Conservation (phyloP, 2,888 invertebrate genomes). For the Colletes collaris region DNA sequence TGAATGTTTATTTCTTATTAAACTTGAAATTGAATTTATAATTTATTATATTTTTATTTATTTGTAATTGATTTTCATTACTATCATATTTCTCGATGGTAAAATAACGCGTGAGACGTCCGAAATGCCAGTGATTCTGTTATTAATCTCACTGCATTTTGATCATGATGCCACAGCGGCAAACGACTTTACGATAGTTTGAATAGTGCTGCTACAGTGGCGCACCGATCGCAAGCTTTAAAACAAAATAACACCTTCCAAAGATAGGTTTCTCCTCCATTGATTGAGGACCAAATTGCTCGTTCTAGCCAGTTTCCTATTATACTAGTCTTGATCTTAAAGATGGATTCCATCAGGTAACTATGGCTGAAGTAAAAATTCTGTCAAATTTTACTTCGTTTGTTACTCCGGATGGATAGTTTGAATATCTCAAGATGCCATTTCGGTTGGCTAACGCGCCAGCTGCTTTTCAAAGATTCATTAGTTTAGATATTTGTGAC, state of each 20-base stretch:
- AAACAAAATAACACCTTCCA: constrained; percentile 1
- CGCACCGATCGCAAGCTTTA: too few species aligned
- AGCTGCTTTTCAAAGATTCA: constrained; percentile 6
- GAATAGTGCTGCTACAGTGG: background rate
- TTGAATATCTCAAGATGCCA: constrained; percentile 6
- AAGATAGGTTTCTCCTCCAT: constrained; percentile 15
- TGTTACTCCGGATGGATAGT: constrained; percentile 25
- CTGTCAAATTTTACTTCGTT: constrained; percentile 31
- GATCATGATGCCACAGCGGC: too few species aligned
- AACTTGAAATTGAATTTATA: too few species aligned
- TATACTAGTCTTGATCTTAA: constrained; percentile 17
- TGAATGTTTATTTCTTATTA: too few species aligned
- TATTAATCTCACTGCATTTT: too few species aligned
- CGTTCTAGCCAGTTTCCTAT: background rate
- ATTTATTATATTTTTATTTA: too few species aligned
- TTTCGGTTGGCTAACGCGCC: constrained; percentile 24
- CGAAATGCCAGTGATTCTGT: too few species aligned
- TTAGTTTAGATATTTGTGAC: background rate
- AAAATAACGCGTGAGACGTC: too few species aligned
- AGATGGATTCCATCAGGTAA: constrained; percentile 25
- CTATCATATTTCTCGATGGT: too few species aligned
- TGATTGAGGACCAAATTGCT: constrained; percentile 23
- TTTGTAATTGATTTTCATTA: too few species aligned
- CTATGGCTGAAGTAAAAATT: background rate
- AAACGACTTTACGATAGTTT: too few species aligned